These are phyloP conservation scores for Gambusia yucatana DNA, from an alignment of 2,797 vertebrate species.

Conservation along the genomic window DNA sequence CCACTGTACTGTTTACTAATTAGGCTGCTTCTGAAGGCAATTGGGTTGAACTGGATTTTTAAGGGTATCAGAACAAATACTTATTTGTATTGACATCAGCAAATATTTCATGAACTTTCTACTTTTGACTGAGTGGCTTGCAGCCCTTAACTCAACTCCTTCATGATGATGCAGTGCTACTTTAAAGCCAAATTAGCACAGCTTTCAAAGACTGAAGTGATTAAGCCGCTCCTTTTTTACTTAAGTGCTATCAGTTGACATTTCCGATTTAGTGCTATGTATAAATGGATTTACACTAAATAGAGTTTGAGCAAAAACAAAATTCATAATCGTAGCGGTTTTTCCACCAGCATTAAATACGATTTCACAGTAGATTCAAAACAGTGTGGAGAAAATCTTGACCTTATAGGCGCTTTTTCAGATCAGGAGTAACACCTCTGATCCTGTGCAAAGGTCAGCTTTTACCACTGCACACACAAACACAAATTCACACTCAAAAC, in stretches of 20 bases:
- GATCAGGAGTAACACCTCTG: conserved; percentile 25
- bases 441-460: conserved; percentile 55
- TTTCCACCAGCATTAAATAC: not conserved
- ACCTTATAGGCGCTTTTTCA: conserved; percentile 8
- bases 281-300: not conserved
- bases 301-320: not conserved
- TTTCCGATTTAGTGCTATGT: conserved; percentile 1
- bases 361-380: conserved; percentile 13
- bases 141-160: conserved; percentile 7
- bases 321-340: not conserved
- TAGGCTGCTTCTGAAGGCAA: not conserved
- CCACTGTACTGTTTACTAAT: not conserved
- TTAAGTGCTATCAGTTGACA: conserved; percentile 7
- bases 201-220: conserved; percentile 6
- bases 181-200: conserved; percentile 10
- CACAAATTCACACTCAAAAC: conserved; percentile 34
- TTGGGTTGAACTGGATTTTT: not conserved
- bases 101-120: not conserved
- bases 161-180: not conserved
- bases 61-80: not conserved
- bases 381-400: not conserved
- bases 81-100: not conserved
- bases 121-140: not conserved
- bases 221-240: conserved; percentile 6
- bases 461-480: conserved; percentile 40